A percentile compares a stretch with the other conserved stretches of the same genome.
These are phyloP conservation scores for Ephydatia muelleri DNA, from an alignment of 37 sponge, comb jelly and placozoan species.

Conservation along the genomic window DNA sequence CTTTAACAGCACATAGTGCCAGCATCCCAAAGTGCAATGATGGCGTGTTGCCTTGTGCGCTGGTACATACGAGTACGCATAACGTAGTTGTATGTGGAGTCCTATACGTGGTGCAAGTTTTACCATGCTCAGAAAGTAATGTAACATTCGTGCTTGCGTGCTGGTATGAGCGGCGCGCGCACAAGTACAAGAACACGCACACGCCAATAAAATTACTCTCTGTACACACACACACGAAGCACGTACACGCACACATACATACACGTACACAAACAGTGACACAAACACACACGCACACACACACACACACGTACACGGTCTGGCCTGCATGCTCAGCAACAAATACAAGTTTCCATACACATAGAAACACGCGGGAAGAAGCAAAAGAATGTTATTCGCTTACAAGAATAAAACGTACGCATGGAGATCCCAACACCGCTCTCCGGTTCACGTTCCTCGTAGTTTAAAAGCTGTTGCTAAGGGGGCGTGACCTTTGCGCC, in stretches of 20 bases:
- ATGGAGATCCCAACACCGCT: not conserved
- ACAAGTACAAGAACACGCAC: not conserved
- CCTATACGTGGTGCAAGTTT: too few species aligned
- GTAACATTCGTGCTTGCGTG: not conserved
- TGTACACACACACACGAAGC: not conserved
- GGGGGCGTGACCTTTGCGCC: not conserved
- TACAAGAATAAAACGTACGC: not conserved
- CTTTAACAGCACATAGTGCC: too few species aligned
- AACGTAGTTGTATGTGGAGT: too few species aligned
- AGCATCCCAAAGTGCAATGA: too few species aligned
- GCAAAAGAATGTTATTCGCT: not conserved
- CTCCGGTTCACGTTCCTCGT: not conserved
- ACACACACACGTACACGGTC: not conserved
- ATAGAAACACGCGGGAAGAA: not conserved
- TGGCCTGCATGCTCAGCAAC: not conserved
- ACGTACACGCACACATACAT: not conserved
- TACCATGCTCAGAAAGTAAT: too few species aligned
- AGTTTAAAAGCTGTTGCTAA: not conserved
- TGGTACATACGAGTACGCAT: too few species aligned
- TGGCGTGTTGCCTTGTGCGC: too few species aligned
- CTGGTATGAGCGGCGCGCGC: not conserved
- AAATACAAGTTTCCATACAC: not conserved
- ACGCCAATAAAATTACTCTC: not conserved
- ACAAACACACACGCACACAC: not conserved
- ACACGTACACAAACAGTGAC: not conserved